Evolutionary conservation across 2,888 invertebrate species (phyloP).

Genomic region (Orthosia cruda): DNA sequence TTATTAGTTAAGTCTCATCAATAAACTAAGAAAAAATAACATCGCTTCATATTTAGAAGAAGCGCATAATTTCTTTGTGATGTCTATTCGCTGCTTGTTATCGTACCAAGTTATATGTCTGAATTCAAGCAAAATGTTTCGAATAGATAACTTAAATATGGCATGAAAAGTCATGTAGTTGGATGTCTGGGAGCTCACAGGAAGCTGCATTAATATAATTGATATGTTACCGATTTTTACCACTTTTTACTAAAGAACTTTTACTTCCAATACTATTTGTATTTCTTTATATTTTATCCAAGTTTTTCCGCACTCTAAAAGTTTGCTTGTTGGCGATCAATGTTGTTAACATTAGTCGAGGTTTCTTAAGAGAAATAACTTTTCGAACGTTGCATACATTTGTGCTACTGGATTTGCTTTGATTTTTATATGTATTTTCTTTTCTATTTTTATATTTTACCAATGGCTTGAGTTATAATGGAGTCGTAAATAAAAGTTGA

Average conservation of each 20-base stretch:
- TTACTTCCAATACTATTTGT: not conserved
- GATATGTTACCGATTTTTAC: not conserved
- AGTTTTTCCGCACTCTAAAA: constrained; percentile 6
- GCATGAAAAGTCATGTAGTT: constrained; percentile 11
- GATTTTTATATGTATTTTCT: not conserved
- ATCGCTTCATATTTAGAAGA: not conserved
- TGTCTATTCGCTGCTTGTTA: constrained; percentile 40
- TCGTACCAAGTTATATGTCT: constrained; percentile 30
- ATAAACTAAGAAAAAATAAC: too few relatives aligned
- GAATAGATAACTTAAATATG: constrained; percentile 40
- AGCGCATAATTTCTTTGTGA: constrained; percentile 12
- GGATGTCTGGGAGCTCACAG: not conserved
- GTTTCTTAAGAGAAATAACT: constrained; percentile 26
- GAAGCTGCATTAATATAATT: constrained; percentile 16
- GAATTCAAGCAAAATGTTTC: constrained; percentile 8
- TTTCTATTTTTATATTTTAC: not conserved
- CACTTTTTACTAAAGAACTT: not conserved
- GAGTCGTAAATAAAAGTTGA: too few relatives aligned
- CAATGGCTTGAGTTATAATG: not conserved
- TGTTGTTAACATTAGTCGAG: constrained; percentile 19
- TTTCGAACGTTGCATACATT: constrained; percentile 11
- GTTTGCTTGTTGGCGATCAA: constrained; percentile 11
- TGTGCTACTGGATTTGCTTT: not conserved
- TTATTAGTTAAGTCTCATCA: too few relatives aligned
- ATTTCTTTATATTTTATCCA: constrained; percentile 12